These are phyloP conservation scores for Strigops habroptila DNA, from an alignment of 2,113 vertebrate species.

Conservation along the genomic window DNA sequence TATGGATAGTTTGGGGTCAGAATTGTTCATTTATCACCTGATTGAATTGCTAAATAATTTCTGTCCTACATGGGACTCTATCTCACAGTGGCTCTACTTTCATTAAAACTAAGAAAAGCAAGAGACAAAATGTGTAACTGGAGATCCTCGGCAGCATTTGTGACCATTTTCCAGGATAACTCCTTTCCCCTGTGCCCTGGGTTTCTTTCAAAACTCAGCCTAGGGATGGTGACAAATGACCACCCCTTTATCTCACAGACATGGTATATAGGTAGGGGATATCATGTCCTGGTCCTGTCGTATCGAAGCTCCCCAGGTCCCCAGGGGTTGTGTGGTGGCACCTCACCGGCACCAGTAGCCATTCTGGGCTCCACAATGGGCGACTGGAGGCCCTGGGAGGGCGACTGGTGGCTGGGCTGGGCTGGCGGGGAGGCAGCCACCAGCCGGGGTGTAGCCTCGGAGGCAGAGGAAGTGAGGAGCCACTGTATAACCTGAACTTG, in stretches of 20 bases:
- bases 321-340: background rate
- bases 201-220: background rate
- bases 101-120: background rate
- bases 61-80: background rate
- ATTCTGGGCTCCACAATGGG: background rate
- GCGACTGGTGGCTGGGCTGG: rapidly evolving
- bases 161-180: background rate
- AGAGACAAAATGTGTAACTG: background rate
- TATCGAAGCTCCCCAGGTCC: background rate
- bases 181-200: background rate
- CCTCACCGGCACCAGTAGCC: background rate
- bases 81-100: background rate
- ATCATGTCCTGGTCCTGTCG: rapidly evolving
- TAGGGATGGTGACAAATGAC: rapidly evolving
- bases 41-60: background rate
- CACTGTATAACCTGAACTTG: constrained; percentile 34
- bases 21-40: background rate
- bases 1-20: background rate
- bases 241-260: background rate
- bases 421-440: background rate
- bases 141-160: background rate
- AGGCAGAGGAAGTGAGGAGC: constrained; percentile 21
- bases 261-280: background rate
- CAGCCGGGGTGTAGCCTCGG: background rate
- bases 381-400: rapidly evolving